Evolutionary conservation across 2,888 invertebrate species (phyloP).

Genomic region (Ochropacha duplaris): DNA sequence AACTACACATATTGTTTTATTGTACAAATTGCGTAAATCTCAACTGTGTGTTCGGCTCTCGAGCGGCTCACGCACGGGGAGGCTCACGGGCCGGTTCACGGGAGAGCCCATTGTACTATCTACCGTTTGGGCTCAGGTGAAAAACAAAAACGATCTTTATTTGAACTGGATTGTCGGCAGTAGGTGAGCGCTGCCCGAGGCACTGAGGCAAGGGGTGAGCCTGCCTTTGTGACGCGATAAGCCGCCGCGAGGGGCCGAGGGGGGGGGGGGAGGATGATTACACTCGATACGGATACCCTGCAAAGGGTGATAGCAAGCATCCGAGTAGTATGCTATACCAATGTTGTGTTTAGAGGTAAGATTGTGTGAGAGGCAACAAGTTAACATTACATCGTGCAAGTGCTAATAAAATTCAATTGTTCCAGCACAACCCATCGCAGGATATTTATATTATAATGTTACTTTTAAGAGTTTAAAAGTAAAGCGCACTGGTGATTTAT

Average conservation of each 20-base stretch:
- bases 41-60: neutral
- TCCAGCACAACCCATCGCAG: neutral
- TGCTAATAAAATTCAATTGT: neutral
- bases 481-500: too few species aligned
- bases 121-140: constrained; percentile 16
- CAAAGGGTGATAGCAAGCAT: constrained; percentile 27
- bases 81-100: too few species aligned
- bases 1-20: neutral
- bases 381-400: neutral
- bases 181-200: constrained; percentile 10
- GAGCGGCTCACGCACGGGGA: neutral
- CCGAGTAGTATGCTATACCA: constrained; percentile 21
- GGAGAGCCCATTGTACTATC: neutral
- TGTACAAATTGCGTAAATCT: neutral
- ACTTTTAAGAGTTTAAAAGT: too few species aligned
- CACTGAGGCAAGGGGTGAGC: constrained; percentile 14
- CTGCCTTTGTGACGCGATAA: constrained; percentile 44
- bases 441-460: neutral
- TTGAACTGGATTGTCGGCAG: constrained; percentile 46
- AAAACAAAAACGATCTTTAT: constrained; percentile 51
- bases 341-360: neutral
- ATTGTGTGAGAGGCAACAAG: neutral
- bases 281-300: constrained; percentile 37
- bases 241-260: constrained; percentile 16
- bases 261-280: constrained; percentile 27